Conservation (phyloP, 1,140 invertebrate genomes). For the Solen grandis region DNA sequence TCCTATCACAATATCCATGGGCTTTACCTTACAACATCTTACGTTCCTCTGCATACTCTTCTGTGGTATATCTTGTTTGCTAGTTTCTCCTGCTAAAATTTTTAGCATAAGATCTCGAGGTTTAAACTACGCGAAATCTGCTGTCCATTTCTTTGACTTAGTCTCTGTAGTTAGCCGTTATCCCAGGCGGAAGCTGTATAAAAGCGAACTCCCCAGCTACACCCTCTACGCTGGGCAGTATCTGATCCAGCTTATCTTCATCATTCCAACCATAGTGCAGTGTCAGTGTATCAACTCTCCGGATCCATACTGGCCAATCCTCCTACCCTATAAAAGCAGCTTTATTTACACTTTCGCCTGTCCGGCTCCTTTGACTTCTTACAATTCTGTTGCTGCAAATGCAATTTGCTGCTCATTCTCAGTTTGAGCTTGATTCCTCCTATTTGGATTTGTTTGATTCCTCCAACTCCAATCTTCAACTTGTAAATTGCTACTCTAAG, state of each 20-base stretch:
- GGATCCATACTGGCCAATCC: slow-evolving; percentile 52
- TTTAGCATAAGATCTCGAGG: slow-evolving; percentile 22
- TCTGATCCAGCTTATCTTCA: slow-evolving; percentile 33
- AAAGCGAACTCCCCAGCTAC: slow-evolving; percentile 52
- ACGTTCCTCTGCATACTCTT: slow-evolving; percentile 53
- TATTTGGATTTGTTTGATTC: too few species aligned
- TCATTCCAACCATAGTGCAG: slow-evolving; percentile 31
- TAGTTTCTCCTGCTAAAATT: slow-evolving; percentile 33
- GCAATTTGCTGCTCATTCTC: too few species aligned
- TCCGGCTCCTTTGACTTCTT: too few species aligned
- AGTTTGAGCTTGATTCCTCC: too few species aligned
- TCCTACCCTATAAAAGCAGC: slow-evolving; percentile 47
- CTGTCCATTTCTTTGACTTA: slow-evolving; percentile 34
- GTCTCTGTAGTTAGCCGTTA: slow-evolving; percentile 13
- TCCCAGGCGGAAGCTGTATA: slow-evolving; percentile 24
- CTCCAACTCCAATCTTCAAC: too few species aligned
- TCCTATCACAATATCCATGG: slow-evolving; percentile 35
- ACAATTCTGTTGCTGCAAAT: too few species aligned
- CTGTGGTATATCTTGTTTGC: slow-evolving; percentile 9
- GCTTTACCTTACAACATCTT: slow-evolving; percentile 43
- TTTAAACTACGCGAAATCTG: slow-evolving; percentile 49
- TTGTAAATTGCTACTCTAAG: too few species aligned
- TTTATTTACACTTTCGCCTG: too few species aligned
- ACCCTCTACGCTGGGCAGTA: slow-evolving; percentile 51
- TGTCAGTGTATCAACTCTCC: slow-evolving; percentile 49